These are phyloP conservation scores for Araneus ventricosus DNA, from an alignment of 1,140 invertebrate species.

Conservation along the genomic window DNA sequence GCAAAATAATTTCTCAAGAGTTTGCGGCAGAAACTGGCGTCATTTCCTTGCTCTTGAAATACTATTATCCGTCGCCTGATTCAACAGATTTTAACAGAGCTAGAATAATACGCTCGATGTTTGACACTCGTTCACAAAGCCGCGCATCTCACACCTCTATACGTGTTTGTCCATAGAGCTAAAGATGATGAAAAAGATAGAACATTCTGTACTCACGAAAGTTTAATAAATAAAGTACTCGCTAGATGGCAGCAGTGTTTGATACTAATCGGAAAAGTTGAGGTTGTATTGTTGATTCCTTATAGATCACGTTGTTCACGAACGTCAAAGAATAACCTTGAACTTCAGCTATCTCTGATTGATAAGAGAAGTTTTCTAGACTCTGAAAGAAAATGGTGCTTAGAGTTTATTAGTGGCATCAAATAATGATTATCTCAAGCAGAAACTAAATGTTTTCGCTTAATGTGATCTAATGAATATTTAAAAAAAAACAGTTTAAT, in stretches of 20 bases:
- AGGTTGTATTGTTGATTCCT: background rate
- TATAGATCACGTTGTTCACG: too few species aligned
- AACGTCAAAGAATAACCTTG: too few species aligned
- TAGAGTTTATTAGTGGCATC: too few species aligned
- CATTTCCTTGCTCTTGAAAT: background rate
- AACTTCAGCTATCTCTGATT: too few species aligned
- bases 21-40: background rate
- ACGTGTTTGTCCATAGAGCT: background rate
- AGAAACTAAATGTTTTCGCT: too few species aligned
- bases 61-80: conserved; percentile 5
- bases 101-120: background rate
- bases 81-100: conserved; percentile 13
- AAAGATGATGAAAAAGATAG: background rate
- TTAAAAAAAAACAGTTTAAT: too few species aligned
- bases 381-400: too few species aligned
- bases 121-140: conserved; percentile 4
- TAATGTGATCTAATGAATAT: too few species aligned
- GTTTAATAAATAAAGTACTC: background rate
- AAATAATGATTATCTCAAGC: too few species aligned
- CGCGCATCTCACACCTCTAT: background rate
- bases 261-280: background rate
- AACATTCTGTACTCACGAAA: background rate
- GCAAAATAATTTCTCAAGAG: background rate
- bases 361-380: too few species aligned
- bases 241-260: conserved; percentile 38